Percentiles rank a stretch among this genome's conserved stretches.
phyloP scores from a whole-genome alignment of 2,888 invertebrate genomes.

The Hydraecia micacea region DNA sequence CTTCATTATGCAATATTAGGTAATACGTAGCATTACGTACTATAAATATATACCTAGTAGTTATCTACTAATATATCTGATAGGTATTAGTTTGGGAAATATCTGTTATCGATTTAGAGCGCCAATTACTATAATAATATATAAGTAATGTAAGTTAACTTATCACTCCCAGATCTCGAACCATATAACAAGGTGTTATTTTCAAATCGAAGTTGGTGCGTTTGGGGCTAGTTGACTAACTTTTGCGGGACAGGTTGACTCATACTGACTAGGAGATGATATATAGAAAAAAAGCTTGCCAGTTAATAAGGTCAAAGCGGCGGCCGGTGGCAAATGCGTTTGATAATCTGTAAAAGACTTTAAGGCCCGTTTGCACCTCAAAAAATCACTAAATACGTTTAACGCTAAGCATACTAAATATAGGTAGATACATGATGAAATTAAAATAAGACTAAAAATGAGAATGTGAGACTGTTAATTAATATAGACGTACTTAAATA shows the following conservation, averaged over 20 bases:
- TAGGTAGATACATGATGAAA: neutral
- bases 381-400: neutral
- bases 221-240: neutral
- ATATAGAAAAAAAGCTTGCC: neutral
- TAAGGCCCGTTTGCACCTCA: neutral
- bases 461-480: neutral
- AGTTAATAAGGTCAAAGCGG: neutral
- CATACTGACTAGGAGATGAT: neutral
- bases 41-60: neutral
- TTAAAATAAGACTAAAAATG: neutral
- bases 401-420: neutral
- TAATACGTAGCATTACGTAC: neutral
- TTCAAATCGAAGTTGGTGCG: neutral
- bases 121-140: too few species aligned
- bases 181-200: neutral
- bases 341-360: neutral
- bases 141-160: neutral
- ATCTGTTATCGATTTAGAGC: conserved; percentile 5
- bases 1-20: conserved; percentile 17
- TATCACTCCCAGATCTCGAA: neutral
- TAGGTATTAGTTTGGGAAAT: neutral
- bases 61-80: too few species aligned
- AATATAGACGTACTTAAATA: neutral
- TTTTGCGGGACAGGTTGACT: neutral
- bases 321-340: neutral